Base-by-base conservation (phyloP, 2,113 vertebrate species). In the Mohoua ochrocephala region DNA sequence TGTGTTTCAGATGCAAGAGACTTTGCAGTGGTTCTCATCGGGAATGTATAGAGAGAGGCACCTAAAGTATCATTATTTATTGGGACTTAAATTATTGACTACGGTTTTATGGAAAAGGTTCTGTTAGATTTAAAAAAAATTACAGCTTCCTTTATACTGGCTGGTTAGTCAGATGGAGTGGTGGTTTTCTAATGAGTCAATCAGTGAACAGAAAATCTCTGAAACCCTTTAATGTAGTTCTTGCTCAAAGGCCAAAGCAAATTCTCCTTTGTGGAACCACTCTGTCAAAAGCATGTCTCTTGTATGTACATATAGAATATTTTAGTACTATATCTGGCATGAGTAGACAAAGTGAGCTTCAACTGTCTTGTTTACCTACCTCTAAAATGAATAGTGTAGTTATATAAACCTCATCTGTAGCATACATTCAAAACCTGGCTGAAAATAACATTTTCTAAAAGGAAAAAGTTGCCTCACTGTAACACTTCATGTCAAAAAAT, bases 311-410 rank as follows among this genome's bases (percentile, higher is more conserved):
- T 47, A 15, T 28, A 49, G 84, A 87, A 91, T 60, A n/a, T 75
- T 84, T 91, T 82, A 83, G 52, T 80, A 45, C 19, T 80, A 1
- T 60, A 84, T 88, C 69, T 97, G 70, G 19, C 41, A 50, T 64
- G 57, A n/a, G 17, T 70, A 92, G 92, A 89, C 35, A 83, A 95
- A 90, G 53, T 56, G 12, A 26, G 8, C 35, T 84, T 86, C 54
- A n/a, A 10, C 63, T 77, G 54, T 90, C 61, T 80, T 89, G 28
- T 93, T 94, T 91, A 57, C 56, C 80, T 96, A 50, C 31, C 37
- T 89, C 83, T 77, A 94, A 97, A 96, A 97, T 93, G 73, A 90
- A 35, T 88, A 86, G 49, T 59, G 2, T 61, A 70, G n/a, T 87
- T 77, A 75, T 67, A 79, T 54, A 93, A 93, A 93, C 60, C 6